Base-by-base conservation (phyloP, 2,888 invertebrate genomes). In the Salpingus planirostris region DNA sequence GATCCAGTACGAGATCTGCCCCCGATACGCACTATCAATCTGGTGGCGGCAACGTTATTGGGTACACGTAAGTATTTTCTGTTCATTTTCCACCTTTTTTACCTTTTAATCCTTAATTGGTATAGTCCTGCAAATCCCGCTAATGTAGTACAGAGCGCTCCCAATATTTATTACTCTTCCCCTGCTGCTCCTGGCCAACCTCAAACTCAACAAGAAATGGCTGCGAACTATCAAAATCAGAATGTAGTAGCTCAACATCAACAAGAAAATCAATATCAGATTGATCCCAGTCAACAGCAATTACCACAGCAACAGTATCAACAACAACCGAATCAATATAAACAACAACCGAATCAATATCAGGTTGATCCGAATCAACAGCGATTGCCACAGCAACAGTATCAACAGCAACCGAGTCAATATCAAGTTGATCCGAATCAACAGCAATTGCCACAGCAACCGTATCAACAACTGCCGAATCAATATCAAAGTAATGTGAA, bases 111-210 rank as follows among this genome's bases (percentile, higher is more conserved):
- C n/a, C n/a, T n/a, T n/a, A n/a, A n/a, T n/a, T n/a, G n/a, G n/a
- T 8, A 24, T 15, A 36, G 36, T 15, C 32, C 21, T 29, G 13
- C 21, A 10, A 15, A 27, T 32, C 27, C 33, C 14, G 15, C 12
- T 10, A 27, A 21, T 23, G 14, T 35, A 21, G 27, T 41, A 23
- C 49, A 50, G 36, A 50, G 47, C 37, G 32, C 40, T 24, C 48
- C 51, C n/a, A 47, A 51, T 23, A 42, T 46, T 15, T 37, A 28
- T 21, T 33, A 37, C 13, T 27, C 25, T 21, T 23, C 22, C 11
- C 10, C 34, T 18, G 22, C 25, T 11, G 18, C 14, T 8, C 24
- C 31, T 26, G 29, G 37, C 11, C 30, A 31, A 28, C 25, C 21
- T 11, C 31, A 22, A 11, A 29, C 13, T 26, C 35, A 32, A 21